These are phyloP conservation scores for Habropoda laboriosa DNA, from an alignment of 1,140 invertebrate species.

Conservation along the genomic window DNA sequence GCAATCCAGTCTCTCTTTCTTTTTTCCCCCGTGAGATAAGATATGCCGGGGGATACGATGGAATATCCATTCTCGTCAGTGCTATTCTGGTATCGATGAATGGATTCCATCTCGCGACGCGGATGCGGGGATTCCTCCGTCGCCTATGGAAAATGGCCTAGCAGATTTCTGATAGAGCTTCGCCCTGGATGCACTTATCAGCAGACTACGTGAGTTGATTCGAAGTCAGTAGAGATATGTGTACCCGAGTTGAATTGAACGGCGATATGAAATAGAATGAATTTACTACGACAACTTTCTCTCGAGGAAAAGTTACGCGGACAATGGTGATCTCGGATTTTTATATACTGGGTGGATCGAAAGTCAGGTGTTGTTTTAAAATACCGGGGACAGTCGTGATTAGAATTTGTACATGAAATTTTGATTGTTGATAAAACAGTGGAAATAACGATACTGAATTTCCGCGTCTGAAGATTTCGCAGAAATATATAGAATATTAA, in stretches of 20 bases:
- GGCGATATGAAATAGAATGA: no score
- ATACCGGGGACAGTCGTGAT: no score
- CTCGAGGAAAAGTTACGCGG: no score
- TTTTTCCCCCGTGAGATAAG: background rate
- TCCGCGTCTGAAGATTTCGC: no score
- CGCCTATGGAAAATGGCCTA: conserved; percentile 24
- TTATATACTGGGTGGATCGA: no score
- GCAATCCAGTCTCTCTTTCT: no score
- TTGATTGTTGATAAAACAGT: no score
- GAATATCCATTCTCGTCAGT: conserved; percentile 36
- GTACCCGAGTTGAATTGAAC: background rate
- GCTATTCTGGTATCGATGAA: conserved; percentile 41
- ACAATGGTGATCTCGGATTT: no score
- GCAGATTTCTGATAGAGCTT: conserved; percentile 27
- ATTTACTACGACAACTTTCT: background rate
- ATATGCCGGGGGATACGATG: conserved; percentile 7
- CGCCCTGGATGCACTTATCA: background rate
- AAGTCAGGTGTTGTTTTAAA: no score
- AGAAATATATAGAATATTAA: no score
- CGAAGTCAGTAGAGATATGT: background rate
- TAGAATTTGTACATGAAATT: no score
- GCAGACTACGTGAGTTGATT: background rate
- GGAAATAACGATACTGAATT: no score
- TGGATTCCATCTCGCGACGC: conserved; percentile 34
- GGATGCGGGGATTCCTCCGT: background rate